Percentiles rank a stretch among this genome's conserved stretches.
phyloP scores from a whole-genome alignment of 2,797 vertebrate species.

The Oreochromis mossambicus region DNA sequence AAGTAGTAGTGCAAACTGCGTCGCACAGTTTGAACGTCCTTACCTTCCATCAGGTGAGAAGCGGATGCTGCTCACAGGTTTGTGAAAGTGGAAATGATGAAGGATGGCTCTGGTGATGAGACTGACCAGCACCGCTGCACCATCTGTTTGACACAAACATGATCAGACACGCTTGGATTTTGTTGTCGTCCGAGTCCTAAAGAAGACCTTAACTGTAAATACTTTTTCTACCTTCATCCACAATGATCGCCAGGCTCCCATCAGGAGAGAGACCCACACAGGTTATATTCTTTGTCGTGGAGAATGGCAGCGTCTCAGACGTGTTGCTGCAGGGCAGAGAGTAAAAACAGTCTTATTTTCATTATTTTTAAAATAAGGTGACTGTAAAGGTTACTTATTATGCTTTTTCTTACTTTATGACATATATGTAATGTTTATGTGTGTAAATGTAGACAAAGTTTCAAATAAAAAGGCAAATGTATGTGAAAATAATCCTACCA shows the following conservation, averaged over 20 bases:
- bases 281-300: slow-evolving; percentile 85
- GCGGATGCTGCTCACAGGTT: slow-evolving; percentile 84
- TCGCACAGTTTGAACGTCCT: neutral
- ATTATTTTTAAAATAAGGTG: neutral
- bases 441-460: neutral
- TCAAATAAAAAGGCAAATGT: neutral
- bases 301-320: slow-evolving; percentile 87
- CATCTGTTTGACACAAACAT: slow-evolving; percentile 75
- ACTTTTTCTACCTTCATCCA: slow-evolving; percentile 86
- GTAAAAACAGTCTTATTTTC: neutral
- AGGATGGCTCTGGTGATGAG: slow-evolving; percentile 84
- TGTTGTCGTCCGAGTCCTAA: neutral
- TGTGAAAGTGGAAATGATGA: slow-evolving; percentile 91
- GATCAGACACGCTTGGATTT: neutral
- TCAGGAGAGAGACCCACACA: slow-evolving; percentile 92
- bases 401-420: neutral
- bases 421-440: neutral
- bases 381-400: neutral
- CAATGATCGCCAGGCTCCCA: slow-evolving; percentile 84
- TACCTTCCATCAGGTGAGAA: slow-evolving; percentile 96
- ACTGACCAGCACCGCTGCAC: slow-evolving; percentile 86
- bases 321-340: slow-evolving; percentile 81
- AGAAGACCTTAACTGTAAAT: neutral
- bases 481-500: neutral
- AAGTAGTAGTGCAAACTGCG: neutral